Evolutionary conservation across 2,113 vertebrate species (phyloP).

Genomic region (Centropus bengalensis): DNA sequence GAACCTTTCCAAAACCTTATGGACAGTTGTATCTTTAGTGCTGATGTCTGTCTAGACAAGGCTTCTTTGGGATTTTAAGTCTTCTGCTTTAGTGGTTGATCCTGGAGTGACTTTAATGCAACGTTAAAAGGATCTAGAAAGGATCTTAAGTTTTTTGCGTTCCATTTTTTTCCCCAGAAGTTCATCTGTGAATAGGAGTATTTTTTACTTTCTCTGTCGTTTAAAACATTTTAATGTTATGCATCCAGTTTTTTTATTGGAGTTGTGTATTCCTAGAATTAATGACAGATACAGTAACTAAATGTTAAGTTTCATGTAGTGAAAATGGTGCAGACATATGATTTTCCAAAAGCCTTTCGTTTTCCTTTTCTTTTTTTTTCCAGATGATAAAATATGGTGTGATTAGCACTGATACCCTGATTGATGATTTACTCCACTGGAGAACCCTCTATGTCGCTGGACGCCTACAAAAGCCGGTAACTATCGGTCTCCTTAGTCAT

Average conservation of each 20-base stretch:
- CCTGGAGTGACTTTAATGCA: not conserved
- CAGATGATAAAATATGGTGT: slow-evolving; percentile 97
- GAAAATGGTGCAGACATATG: not conserved
- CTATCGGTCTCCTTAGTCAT: not conserved
- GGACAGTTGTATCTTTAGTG: not conserved
- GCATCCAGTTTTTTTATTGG: not conserved
- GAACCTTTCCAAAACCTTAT: not conserved
- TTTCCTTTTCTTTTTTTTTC: slow-evolving; percentile 1
- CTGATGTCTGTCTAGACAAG: not conserved
- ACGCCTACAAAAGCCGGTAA: slow-evolving; percentile 94
- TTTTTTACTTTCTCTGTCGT: not conserved
- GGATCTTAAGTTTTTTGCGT: not conserved
- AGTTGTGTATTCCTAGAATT: not conserved
- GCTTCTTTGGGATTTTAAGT: not conserved
- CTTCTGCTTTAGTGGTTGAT: not conserved
- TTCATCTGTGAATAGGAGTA: not conserved
- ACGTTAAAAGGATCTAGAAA: not conserved
- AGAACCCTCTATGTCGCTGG: slow-evolving; percentile 92
- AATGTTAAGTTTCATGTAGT: not conserved
- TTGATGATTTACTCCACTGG: slow-evolving; percentile 93
- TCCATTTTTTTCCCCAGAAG: not conserved
- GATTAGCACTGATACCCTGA: slow-evolving; percentile 86
- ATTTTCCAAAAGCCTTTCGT: not conserved
- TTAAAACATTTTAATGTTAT: not conserved
- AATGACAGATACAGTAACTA: not conserved